Conservation (phyloP, 2,888 invertebrate species). For the Helicoverpa assulta region DNA sequence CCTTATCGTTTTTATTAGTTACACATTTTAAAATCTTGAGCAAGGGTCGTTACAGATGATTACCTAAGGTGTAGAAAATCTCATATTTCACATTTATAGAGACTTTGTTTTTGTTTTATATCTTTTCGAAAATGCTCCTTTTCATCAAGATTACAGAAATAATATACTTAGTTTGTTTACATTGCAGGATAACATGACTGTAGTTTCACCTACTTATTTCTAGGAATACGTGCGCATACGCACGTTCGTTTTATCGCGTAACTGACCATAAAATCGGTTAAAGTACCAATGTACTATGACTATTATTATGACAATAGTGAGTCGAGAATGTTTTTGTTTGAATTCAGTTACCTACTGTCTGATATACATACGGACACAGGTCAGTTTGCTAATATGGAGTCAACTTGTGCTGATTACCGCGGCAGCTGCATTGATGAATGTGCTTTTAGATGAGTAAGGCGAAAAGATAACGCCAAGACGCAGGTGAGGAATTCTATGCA, state of each 20-base stretch:
- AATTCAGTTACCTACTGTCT: not conserved
- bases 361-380: not conserved
- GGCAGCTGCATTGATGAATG: not conserved
- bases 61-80: too few species aligned
- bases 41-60: too few species aligned
- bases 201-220: not conserved
- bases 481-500: too few species aligned
- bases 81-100: too few species aligned
- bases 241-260: constrained; percentile 27
- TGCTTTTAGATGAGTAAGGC: too few species aligned
- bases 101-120: not conserved
- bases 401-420: not conserved
- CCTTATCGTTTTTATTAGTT: too few species aligned
- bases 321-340: constrained; percentile 2
- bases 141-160: not conserved
- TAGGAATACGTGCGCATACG: constrained; percentile 31
- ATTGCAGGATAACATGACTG: not conserved
- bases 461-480: too few species aligned
- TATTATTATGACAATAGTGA: constrained; percentile 4
- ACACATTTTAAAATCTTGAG: too few species aligned
- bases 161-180: not conserved
- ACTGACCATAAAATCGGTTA: not conserved
- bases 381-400: not conserved
- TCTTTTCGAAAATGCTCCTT: not conserved
- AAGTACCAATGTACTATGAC: not conserved